These are phyloP conservation scores for Nemotelus nigrinus DNA, from an alignment of 2,888 invertebrate genomes.

Conservation along the genomic window DNA sequence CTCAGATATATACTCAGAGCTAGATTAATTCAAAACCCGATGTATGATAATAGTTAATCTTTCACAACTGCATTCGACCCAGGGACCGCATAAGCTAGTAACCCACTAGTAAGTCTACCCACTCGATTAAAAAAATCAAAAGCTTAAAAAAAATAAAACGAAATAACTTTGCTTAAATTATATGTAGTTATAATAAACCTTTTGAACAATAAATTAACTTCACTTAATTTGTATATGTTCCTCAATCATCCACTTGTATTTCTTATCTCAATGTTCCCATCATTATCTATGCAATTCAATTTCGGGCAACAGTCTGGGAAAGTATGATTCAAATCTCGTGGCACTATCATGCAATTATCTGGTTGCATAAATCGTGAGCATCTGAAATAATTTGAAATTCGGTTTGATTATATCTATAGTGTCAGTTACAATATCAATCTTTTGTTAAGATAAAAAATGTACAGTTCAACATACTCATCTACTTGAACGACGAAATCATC, in stretches of 20 bases:
- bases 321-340: slow-evolving; percentile 12
- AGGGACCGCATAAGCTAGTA: too few species aligned
- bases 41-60: too few species aligned
- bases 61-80: too few species aligned
- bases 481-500: slow-evolving; percentile 34
- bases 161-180: too few species aligned
- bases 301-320: slow-evolving; percentile 29
- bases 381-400: background rate
- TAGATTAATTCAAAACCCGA: too few species aligned
- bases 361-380: slow-evolving; percentile 31
- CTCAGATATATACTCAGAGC: too few species aligned
- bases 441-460: background rate
- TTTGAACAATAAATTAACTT: too few species aligned
- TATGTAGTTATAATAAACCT: too few species aligned
- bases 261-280: slow-evolving; percentile 21
- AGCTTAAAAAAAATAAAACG: too few species aligned
- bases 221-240: background rate
- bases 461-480: background rate
- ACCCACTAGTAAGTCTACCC: too few species aligned
- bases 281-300: slow-evolving; percentile 29
- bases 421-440: too few species aligned
- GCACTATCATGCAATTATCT: slow-evolving; percentile 15
- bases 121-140: too few species aligned
- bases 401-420: background rate
- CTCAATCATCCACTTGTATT: slow-evolving; percentile 13